These are phyloP conservation scores for Brenthis ino DNA, from an alignment of 2,888 invertebrate genomes.

Conservation along the genomic window DNA sequence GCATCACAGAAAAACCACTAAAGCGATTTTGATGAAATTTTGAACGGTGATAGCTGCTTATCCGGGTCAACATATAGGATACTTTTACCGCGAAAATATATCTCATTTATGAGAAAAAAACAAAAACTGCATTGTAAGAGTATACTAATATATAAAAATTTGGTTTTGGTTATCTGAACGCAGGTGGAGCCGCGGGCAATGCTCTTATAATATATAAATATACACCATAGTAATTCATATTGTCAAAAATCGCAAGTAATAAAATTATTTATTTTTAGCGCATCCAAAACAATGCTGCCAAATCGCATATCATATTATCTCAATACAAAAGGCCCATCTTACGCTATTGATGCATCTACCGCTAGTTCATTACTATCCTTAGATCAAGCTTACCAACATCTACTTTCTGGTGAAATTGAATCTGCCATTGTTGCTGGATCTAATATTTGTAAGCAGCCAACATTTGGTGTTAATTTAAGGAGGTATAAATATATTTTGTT, in stretches of 20 bases:
- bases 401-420: constrained; percentile 4
- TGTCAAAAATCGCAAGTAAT: not conserved
- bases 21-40: no score
- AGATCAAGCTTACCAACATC: not conserved
- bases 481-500: constrained; percentile 1
- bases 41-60: no score
- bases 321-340: constrained; percentile 8
- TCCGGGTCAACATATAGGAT: no score
- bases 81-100: not conserved
- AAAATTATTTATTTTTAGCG: constrained; percentile 1
- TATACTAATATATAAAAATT: no score
- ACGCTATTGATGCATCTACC: not conserved
- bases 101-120: no score
- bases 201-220: no score
- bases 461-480: not conserved
- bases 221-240: not conserved
- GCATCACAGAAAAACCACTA: no score
- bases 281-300: constrained; percentile 5
- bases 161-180: no score
- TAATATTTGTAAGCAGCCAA: constrained; percentile 8
- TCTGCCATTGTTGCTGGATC: constrained; percentile 1
- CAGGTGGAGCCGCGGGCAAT: no score
- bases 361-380: not conserved
- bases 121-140: no score
- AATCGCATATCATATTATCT: constrained; percentile 12